A percentile compares a stretch with the other conserved stretches of the same genome.
Conservation (phyloP, 1,140 invertebrate genomes). For the Drosophila nikananu region DNA sequence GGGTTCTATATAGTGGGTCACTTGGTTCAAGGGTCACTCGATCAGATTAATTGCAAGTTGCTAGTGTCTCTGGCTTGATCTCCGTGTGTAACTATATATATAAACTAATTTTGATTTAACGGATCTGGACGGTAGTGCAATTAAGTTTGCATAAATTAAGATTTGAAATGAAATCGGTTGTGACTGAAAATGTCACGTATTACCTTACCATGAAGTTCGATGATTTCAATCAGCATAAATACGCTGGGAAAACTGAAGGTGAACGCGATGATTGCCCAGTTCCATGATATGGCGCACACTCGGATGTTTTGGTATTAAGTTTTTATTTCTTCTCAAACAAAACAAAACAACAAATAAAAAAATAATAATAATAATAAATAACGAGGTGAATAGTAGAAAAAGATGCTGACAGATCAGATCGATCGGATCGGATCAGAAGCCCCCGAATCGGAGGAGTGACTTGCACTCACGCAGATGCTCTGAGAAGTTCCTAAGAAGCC, state of each 20-base stretch:
- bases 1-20: conserved; percentile 44
- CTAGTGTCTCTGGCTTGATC: conserved; percentile 35
- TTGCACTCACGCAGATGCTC: conserved; percentile 20
- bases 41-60: conserved; percentile 32
- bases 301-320: conserved; percentile 10
- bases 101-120: conserved; percentile 50
- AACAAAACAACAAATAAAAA: neutral
- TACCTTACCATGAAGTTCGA: conserved; percentile 73
- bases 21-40: conserved; percentile 24
- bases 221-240: conserved; percentile 60
- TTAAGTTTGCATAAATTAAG: conserved; percentile 80
- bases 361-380: conserved; percentile 1
- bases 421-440: neutral
- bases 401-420: conserved; percentile 25
- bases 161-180: conserved; percentile 51
- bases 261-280: conserved; percentile 40
- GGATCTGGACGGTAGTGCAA: conserved; percentile 64
- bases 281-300: conserved; percentile 20
- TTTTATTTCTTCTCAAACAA: conserved; percentile 2
- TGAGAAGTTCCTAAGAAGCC: conserved; percentile 17
- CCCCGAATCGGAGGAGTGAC: conserved; percentile 21
- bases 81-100: conserved; percentile 17
- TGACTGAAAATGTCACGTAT: conserved; percentile 70
- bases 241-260: conserved; percentile 49
- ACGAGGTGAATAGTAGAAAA: neutral